Evolutionary conservation across 1,140 invertebrate genomes (phyloP).

Genomic region (Coptotermes formosanus): DNA sequence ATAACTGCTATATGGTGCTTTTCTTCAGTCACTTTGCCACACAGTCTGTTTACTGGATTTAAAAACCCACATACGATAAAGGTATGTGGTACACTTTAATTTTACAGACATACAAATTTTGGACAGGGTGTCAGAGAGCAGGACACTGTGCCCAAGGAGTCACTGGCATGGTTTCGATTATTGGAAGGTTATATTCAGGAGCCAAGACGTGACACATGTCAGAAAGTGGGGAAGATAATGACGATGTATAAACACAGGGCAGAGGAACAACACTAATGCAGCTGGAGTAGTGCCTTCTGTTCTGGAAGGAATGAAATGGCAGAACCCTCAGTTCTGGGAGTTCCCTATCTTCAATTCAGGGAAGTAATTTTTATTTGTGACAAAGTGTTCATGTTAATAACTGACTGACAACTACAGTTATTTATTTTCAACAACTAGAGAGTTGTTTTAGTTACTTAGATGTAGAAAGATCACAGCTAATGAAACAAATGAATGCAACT

Average conservation of each 20-base stretch:
- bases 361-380: slow-evolving; percentile 9
- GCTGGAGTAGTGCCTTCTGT: neutral
- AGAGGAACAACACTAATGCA: neutral
- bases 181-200: neutral
- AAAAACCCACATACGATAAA: neutral
- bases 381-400: neutral
- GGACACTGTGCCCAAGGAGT: neutral
- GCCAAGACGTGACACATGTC: neutral
- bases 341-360: neutral
- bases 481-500: neutral
- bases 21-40: neutral
- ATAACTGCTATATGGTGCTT: too few species aligned
- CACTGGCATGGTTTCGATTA: neutral
- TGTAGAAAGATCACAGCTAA: neutral
- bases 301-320: neutral
- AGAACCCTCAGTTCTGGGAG: neutral
- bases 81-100: neutral
- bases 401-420: neutral
- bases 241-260: neutral
- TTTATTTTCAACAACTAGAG: neutral
- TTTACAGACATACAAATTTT: neutral
- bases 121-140: neutral
- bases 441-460: neutral
- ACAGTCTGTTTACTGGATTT: neutral
- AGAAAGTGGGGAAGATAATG: neutral